Evolutionary conservation across 2,113 vertebrate genomes (phyloP).

Genomic region (Odontesthes bonariensis): DNA sequence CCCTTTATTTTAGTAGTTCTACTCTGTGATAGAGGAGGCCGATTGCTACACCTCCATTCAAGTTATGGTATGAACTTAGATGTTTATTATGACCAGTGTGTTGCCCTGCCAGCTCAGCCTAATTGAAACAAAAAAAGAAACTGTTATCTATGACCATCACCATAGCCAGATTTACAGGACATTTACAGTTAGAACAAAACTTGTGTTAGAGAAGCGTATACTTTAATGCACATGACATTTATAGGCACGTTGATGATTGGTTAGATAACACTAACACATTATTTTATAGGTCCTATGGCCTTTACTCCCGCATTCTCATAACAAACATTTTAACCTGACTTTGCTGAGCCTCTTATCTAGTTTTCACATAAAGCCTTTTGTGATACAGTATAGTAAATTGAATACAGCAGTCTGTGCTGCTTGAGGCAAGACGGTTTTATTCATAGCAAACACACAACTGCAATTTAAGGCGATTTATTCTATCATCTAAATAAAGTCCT

Average conservation of each 20-base stretch:
- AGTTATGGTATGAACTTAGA: neutral
- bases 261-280: neutral
- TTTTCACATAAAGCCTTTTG: constrained; percentile 1
- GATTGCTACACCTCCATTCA: neutral
- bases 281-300: neutral
- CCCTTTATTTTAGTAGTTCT: neutral
- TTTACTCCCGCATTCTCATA: neutral
- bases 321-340: neutral
- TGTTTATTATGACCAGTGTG: constrained; percentile 1
- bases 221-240: neutral
- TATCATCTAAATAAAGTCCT: neutral
- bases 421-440: neutral
- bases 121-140: no score
- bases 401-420: neutral
- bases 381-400: neutral
- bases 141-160: neutral
- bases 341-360: neutral
- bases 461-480: constrained; percentile 1
- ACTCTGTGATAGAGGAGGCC: neutral
- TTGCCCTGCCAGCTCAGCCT: neutral
- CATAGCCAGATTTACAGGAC: neutral
- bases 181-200: neutral
- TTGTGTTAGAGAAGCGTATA: neutral
- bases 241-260: neutral
- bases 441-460: neutral